Conservation (phyloP, 2,113 vertebrate species). For the Dissostichus mawsoni region DNA sequence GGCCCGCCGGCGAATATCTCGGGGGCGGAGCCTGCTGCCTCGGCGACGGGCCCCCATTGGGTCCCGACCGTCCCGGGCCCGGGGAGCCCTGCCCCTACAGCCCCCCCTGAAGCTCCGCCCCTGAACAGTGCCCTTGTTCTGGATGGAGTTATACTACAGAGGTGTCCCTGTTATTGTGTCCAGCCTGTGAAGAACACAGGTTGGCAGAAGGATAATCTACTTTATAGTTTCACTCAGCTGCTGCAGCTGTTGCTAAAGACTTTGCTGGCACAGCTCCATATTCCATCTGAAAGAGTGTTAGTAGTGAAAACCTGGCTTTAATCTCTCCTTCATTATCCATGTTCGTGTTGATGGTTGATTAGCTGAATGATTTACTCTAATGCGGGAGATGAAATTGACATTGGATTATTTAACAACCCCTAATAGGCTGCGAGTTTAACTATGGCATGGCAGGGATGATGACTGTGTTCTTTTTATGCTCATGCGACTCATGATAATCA, state of each 20-base stretch:
- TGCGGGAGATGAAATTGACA: slow-evolving; percentile 9
- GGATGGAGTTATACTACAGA: slow-evolving; percentile 9
- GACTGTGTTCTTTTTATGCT: slow-evolving; percentile 27
- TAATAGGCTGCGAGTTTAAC: slow-evolving; percentile 21
- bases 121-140: background rate
- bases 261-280: background rate
- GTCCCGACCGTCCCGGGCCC: too few relatives aligned
- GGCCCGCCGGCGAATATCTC: too few relatives aligned
- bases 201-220: slow-evolving; percentile 18
- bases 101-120: too few relatives aligned
- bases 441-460: background rate
- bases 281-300: background rate
- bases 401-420: slow-evolving; percentile 30
- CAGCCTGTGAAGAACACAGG: slow-evolving; percentile 14
- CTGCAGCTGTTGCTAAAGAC: slow-evolving; percentile 9
- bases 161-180: slow-evolving; percentile 25
- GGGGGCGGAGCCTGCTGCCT: too few relatives aligned
- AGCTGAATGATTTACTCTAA: slow-evolving; percentile 12
- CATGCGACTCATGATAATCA: slow-evolving; percentile 37
- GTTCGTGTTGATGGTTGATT: slow-evolving; percentile 17
- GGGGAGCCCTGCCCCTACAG: too few relatives aligned
- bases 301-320: background rate
- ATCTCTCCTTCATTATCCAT: background rate
- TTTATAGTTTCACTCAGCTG: slow-evolving; percentile 13
- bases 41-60: too few relatives aligned